phyloP scores from a whole-genome alignment of 2,113 vertebrate genomes.

The Odobenus rosmarus region DNA sequence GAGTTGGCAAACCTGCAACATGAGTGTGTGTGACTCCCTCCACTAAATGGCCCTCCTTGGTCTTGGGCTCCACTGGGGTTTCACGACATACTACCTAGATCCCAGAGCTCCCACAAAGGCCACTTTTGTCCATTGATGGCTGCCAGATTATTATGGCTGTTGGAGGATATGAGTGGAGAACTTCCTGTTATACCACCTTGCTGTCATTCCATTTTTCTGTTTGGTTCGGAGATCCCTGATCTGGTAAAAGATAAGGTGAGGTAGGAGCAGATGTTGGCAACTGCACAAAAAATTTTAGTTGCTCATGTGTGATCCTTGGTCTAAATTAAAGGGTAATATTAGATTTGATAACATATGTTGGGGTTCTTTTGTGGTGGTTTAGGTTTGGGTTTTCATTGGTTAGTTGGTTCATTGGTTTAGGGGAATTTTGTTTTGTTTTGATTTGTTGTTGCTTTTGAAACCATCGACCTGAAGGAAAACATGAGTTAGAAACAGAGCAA shows the following conservation, averaged over 20 bases:
- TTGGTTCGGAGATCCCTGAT: background rate
- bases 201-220: background rate
- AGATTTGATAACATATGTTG: background rate
- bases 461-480: conserved; percentile 16
- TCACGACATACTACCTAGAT: background rate
- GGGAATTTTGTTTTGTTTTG: background rate
- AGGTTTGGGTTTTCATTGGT: background rate
- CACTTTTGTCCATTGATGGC: background rate
- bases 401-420: background rate
- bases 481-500: background rate
- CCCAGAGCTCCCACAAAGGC: background rate
- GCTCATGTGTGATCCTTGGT: background rate
- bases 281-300: background rate
- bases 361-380: background rate
- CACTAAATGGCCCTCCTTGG: background rate
- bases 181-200: background rate
- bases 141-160: background rate
- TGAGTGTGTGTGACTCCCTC: background rate
- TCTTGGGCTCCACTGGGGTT: background rate
- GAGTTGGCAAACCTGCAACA: background rate
- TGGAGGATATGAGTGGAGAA: background rate
- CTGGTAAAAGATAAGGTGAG: conserved; percentile 10
- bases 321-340: background rate
- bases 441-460: conserved; percentile 47
- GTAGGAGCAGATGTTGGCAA: conserved; percentile 1